These are phyloP conservation scores for Agrotis ipsilon DNA, from an alignment of 2,888 invertebrate species.

Conservation along the genomic window DNA sequence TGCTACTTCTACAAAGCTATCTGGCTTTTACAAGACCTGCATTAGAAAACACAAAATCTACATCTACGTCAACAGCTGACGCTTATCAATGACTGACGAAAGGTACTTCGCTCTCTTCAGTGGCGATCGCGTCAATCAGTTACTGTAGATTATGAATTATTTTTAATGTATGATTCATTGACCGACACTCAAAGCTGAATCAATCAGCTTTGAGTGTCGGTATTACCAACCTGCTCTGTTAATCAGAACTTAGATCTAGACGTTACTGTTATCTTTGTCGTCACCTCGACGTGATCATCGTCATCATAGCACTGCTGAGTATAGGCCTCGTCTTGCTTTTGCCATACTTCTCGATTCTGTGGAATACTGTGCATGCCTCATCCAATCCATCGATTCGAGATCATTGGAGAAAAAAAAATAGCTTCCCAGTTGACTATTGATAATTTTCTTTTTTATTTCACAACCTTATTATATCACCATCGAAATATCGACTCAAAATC, in stretches of 20 bases:
- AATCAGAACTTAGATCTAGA: neutral
- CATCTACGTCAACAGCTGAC: neutral
- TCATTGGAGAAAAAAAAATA: neutral
- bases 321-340: no score
- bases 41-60: no score
- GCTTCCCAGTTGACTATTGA: no score
- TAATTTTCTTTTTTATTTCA: no score
- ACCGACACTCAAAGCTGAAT: no score
- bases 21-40: no score
- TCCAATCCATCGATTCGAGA: neutral
- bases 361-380: no score
- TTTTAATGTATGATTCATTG: constrained; percentile 23
- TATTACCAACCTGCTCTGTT: constrained; percentile 8
- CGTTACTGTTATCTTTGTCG: constrained; percentile 5
- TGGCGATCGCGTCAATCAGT: neutral
- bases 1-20: no score
- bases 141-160: neutral
- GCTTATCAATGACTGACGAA: neutral
- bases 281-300: neutral
- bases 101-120: neutral
- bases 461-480: no score
- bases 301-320: no score
- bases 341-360: no score
- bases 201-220: constrained; percentile 12
- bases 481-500: no score